Evolutionary conservation across 1,140 invertebrate species (phyloP).

Genomic region (Hylaeus volcanicus): DNA sequence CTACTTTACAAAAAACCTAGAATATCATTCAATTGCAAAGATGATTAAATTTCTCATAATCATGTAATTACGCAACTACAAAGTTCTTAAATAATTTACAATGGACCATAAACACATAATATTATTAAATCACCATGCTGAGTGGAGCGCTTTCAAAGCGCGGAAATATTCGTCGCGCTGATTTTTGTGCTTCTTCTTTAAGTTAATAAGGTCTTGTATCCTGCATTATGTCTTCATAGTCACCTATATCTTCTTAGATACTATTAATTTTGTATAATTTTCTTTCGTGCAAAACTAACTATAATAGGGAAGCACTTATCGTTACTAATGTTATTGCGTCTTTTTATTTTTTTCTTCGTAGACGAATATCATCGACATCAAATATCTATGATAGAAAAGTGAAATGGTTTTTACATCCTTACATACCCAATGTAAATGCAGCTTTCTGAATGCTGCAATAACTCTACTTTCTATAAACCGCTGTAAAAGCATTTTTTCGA

Average conservation of each 20-base stretch:
- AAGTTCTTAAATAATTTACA: conserved; percentile 53
- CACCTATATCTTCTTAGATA: conserved; percentile 13
- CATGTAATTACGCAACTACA: conserved; percentile 44
- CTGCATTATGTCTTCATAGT: conserved; percentile 35
- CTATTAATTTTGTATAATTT: conserved; percentile 60
- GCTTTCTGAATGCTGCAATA: conserved; percentile 3
- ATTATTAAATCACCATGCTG: conserved; percentile 43
- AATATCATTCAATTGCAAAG: conserved; percentile 56
- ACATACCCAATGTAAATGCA: conserved; percentile 18
- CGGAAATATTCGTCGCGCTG: conserved; percentile 1
- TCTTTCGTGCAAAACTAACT: conserved; percentile 72
- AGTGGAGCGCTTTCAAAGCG: conserved; percentile 32
- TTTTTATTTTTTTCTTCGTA: conserved; percentile 7
- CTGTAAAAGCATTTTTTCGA: conserved; percentile 18
- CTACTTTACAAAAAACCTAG: conserved; percentile 46
- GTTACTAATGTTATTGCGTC: conserved; percentile 52
- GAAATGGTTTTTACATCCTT: conserved; percentile 28
- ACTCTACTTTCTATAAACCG: conserved; percentile 22
- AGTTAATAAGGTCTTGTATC: conserved; percentile 7
- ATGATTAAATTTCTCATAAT: conserved; percentile 51
- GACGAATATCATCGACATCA: conserved; percentile 33
- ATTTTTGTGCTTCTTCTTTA: conserved; percentile 40
- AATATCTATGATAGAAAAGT: conserved; percentile 41
- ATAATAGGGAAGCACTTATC: conserved; percentile 76
- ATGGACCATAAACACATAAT: conserved; percentile 41